Percentiles rank a stretch among this genome's conserved stretches.
Conservation (phyloP, 1,140 invertebrate genomes). For the Drosophila kurseongensis region DNA sequence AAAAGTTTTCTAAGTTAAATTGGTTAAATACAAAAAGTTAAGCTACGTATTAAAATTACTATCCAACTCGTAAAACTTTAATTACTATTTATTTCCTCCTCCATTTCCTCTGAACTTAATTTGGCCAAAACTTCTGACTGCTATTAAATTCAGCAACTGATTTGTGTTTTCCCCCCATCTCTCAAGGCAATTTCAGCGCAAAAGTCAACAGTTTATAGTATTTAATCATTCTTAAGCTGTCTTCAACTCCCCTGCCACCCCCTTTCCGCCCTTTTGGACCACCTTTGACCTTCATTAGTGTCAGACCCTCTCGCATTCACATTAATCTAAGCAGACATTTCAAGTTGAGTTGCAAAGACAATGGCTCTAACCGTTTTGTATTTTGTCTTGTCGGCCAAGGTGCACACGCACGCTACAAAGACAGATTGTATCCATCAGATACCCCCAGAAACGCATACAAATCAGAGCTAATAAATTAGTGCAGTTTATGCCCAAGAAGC, state of each 20-base stretch:
- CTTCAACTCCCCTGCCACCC: background rate
- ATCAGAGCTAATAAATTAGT: constrained; percentile 12
- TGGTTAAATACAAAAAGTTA: background rate
- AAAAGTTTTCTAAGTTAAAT: constrained; percentile 28
- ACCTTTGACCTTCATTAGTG: constrained; percentile 64
- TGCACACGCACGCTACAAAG: constrained; percentile 20
- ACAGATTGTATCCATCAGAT: constrained; percentile 12
- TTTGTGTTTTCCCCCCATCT: constrained; percentile 4
- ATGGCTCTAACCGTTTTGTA: constrained; percentile 38
- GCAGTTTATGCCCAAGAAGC: background rate
- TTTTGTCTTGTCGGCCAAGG: constrained; percentile 33
- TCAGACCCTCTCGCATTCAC: constrained; percentile 42
- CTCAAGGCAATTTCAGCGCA: constrained; percentile 33
- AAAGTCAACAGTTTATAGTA: constrained; percentile 54
- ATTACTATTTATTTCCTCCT: constrained; percentile 21
- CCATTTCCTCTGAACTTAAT: constrained; percentile 17
- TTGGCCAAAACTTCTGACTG: constrained; percentile 6
- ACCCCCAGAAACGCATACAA: constrained; percentile 18
- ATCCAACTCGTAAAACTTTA: constrained; percentile 34
- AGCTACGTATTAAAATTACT: constrained; percentile 14
- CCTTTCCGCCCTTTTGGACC: constrained; percentile 6
- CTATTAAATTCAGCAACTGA: constrained; percentile 29
- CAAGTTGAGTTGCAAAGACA: constrained; percentile 41
- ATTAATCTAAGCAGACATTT: constrained; percentile 51
- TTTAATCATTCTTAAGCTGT: constrained; percentile 59